Percentiles rank a stretch among this genome's conserved stretches.
phyloP scores from a whole-genome alignment of 1,140 invertebrate species.

The Trichonephila inaurata region DNA sequence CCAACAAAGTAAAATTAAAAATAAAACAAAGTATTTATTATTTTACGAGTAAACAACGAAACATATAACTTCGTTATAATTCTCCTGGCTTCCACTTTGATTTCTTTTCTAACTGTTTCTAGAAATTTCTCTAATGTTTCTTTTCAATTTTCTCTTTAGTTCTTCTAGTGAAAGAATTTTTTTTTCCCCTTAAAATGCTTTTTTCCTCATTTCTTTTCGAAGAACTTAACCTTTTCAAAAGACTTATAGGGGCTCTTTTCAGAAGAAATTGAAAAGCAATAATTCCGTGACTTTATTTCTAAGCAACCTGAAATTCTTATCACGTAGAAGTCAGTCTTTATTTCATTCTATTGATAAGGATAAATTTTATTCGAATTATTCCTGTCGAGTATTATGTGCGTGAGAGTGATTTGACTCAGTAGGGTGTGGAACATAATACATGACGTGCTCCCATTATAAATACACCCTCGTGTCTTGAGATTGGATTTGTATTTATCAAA shows the following conservation, averaged over 20 bases:
- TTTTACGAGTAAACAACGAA: no score
- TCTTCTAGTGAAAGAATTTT: neutral
- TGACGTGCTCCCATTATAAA: neutral
- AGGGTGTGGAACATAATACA: neutral
- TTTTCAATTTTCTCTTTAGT: neutral
- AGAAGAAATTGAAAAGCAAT: neutral
- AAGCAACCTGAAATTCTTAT: neutral
- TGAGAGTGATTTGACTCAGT: neutral
- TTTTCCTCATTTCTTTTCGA: neutral
- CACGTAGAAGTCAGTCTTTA: neutral
- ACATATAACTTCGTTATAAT: neutral
- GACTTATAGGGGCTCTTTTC: neutral
- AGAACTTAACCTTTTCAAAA: neutral
- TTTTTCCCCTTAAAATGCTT: neutral
- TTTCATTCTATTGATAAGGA: neutral
- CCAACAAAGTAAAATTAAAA: no score
- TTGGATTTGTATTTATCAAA: neutral
- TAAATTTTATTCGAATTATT: neutral
- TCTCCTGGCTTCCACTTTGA: neutral
- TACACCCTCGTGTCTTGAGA: neutral
- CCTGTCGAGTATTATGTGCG: neutral
- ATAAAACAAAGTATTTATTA: no score
- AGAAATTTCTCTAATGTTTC: neutral
- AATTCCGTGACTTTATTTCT: neutral
- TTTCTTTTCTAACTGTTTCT: neutral